Evolutionary conservation across 2,113 vertebrate species (phyloP), one percentile per base, ranked within the genome.

Genomic region (Passer domesticus): DNA sequence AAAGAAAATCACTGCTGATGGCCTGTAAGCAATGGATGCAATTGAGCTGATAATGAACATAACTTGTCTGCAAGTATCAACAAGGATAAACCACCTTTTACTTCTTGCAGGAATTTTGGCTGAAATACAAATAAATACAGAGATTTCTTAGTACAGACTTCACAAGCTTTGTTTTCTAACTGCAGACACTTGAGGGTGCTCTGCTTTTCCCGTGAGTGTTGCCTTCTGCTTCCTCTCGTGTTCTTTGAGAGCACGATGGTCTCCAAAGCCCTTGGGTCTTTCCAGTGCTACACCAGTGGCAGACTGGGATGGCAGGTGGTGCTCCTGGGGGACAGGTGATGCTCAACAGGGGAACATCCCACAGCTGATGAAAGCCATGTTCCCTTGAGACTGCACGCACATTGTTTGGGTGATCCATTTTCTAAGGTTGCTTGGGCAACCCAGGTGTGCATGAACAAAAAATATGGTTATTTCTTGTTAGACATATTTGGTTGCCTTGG

Each of bases 401-500:
- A 0, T 77, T 67, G n/a, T 53, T 91, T 0, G 0, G n/a, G 50
- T 41, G 43, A 83, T 87, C 77, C 55, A 35, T 74, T 92, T 94
- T 75, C 70, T 84, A 60, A 91, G 69, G 83, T 82, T 94, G 39
- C 77, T 94, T 62, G 85, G 87, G 60, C 69, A 95, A 88, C 74
- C 44, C 66, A 89, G 70, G 75, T 93, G 77, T 53, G 35, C 13
- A 24, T 41, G 84, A 83, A 55, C 19, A 92, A 59, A 70, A 76
- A 68, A n/a, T 23, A 84, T 4, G 19, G 49, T 66, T 91, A 24
- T 17, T 90, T 83, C 70, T 91, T 3, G 8, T 91, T 83, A 70
- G 80, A 91, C 8, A 7, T 76, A 67, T 94, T 90, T 91, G 59
- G 78, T 95, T 94, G 59, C 90, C 87, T 74, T 88, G 79, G 92